Evolutionary conservation across 2,888 invertebrate genomes (phyloP).

Genomic region (Ennomos fuscantarius): DNA sequence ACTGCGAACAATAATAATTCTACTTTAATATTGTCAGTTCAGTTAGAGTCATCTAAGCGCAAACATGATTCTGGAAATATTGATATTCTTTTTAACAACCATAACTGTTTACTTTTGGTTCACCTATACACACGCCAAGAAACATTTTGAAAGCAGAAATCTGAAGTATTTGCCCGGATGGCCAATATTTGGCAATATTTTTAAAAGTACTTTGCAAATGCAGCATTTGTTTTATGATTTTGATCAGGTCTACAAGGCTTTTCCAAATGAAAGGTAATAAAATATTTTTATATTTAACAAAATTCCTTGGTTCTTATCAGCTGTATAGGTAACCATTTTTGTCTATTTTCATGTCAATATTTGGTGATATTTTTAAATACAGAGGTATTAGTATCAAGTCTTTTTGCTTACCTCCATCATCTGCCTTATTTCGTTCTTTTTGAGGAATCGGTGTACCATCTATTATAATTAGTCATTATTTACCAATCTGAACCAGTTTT

Average conservation of each 20-base stretch:
- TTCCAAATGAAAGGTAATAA: constrained; percentile 63
- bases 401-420: no score
- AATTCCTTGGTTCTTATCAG: not conserved
- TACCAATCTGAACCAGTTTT: no score
- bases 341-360: no score
- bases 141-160: constrained; percentile 52
- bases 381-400: no score
- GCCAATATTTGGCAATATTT: constrained; percentile 67
- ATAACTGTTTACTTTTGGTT: constrained; percentile 55
- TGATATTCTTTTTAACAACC: constrained; percentile 57
- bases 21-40: constrained; percentile 2
- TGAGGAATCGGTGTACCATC: no score
- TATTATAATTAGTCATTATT: no score
- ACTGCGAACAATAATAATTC: not conserved
- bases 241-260: constrained; percentile 58
- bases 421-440: no score
- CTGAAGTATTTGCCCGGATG: constrained; percentile 61
- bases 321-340: not conserved
- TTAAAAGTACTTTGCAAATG: constrained; percentile 48
- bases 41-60: not conserved
- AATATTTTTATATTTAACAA: not conserved
- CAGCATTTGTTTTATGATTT: constrained; percentile 61
- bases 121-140: constrained; percentile 51
- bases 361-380: no score
- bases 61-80: constrained; percentile 64